Percentiles rank a stretch among this genome's conserved stretches.
Evolutionary conservation across 2,888 invertebrate genomes (phyloP).

Genomic region (Dendrolimus pini): DNA sequence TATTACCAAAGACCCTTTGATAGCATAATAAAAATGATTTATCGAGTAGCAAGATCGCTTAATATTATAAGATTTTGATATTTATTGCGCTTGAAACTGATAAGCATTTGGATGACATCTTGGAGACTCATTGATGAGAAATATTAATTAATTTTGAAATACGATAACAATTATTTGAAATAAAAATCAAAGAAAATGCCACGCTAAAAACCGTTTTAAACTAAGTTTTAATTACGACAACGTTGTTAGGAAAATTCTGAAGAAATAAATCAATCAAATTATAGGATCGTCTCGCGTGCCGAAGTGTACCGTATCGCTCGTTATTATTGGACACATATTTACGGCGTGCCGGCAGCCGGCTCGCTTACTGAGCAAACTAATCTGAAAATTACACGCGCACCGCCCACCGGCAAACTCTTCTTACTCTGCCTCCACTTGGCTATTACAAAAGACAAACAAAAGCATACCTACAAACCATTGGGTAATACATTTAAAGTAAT

Average conservation of each 20-base stretch:
- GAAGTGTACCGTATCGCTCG: conserved; percentile 7
- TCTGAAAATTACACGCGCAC: conserved; percentile 66
- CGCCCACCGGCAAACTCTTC: conserved; percentile 16
- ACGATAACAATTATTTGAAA: background rate
- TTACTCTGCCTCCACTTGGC: conserved; percentile 9
- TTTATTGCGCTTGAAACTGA: conserved; percentile 57
- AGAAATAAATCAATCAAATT: no score
- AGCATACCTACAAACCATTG: background rate
- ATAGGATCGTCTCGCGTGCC: no score
- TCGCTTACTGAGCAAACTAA: conserved; percentile 69
- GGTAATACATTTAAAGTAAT: no score
- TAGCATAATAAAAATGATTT: conserved; percentile 72
- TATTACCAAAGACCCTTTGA: conserved; percentile 59
- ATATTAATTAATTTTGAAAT: background rate
- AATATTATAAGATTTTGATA: conserved; percentile 62
- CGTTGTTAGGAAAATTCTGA: no score
- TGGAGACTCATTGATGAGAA: no score
- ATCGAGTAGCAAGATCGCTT: conserved; percentile 56
- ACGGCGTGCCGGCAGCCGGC: conserved; percentile 38
- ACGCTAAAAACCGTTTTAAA: no score
- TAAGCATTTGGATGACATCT: conserved; percentile 47
- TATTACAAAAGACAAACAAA: background rate
- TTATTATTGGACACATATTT: conserved; percentile 64
- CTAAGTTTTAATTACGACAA: no score
- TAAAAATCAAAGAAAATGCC: background rate